Base-by-base conservation (phyloP, 1,140 invertebrate genomes). In the Brachionus rubens region DNA sequence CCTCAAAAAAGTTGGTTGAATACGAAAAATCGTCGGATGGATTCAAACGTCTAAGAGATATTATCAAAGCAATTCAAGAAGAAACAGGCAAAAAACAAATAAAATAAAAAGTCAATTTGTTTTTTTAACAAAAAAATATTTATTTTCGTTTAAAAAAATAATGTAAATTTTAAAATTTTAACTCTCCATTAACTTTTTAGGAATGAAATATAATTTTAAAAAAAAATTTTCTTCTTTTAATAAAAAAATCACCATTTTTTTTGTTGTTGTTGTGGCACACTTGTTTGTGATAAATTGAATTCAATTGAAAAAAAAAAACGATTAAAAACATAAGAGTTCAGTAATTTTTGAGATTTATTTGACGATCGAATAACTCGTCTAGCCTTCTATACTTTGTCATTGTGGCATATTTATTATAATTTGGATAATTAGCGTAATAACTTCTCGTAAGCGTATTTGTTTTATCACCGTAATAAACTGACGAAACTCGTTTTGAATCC, bases 1-100 rank as follows among this genome's bases (percentile, higher is more conserved):
- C 68, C 14, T 16, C 48, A 24, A 72, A 33, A 12, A 48, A 54
- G 50, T n/a, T 72, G 68, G 21, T 72, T 41, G 68, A 54, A 72
- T 43, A 43, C 12, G 59, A 65, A 65, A 19, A 24, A 12, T 65
- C 59, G 4, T 65, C 59, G 16, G 59, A 65, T 24, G 59, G 36
- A 10, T 43, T 65, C 5, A 65, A 41, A 65, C 21, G 24, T 43
- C 16, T 43, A 10, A 65, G 30, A 65, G 59, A 65, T 26, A 19
- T 24, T 2, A n/a, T 65, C 1, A 41, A 65, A 43, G 26, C 19
- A 43, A 43, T 65, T 26, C 59, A 65, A 65, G 40, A 65, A 24
- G 59, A 65, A 43, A 24, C 36, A 28, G 43, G 43, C 3, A 65
- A 65, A 43, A 65, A 26, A 40, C 28, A n/a, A 14, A 36, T 59